Percentiles rank a stretch among this genome's conserved stretches.
Conservation (phyloP, 2,888 invertebrate species). For the Carpatolechia fugitivella region DNA sequence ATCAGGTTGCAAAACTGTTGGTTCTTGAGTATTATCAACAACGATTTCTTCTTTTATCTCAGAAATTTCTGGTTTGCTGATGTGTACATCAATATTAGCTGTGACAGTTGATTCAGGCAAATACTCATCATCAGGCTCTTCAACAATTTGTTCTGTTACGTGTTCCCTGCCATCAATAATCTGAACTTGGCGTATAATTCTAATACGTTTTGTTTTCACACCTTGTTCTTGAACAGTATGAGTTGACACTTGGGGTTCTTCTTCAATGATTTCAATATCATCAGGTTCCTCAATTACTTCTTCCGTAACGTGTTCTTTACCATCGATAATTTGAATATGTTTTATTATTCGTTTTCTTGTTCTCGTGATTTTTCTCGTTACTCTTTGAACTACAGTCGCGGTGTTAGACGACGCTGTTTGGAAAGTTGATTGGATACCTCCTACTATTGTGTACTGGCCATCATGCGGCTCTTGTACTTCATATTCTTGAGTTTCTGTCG, state of each 20-base stretch:
- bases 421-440: constrained; percentile 39
- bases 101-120: constrained; percentile 48
- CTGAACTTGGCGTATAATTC: constrained; percentile 84
- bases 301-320: constrained; percentile 89
- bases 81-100: constrained; percentile 47
- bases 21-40: neutral
- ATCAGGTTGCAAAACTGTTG: neutral
- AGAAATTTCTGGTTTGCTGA: constrained; percentile 28
- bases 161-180: constrained; percentile 89
- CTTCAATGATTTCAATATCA: constrained; percentile 85
- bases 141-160: constrained; percentile 86
- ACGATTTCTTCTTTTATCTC: constrained; percentile 5
- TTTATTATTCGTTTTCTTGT: constrained; percentile 86
- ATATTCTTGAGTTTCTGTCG: constrained; percentile 34
- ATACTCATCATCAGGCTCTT: constrained; percentile 82
- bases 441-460: constrained; percentile 31
- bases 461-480: constrained; percentile 48
- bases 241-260: constrained; percentile 63
- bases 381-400: constrained; percentile 86
- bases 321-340: constrained; percentile 87
- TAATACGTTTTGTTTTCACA: constrained; percentile 56
- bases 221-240: constrained; percentile 49
- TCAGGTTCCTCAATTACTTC: constrained; percentile 92
- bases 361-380: constrained; percentile 85
- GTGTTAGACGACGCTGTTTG: constrained; percentile 43